phyloP scores from a whole-genome alignment of 2,113 vertebrate species.

The Microtus richardsoni region DNA sequence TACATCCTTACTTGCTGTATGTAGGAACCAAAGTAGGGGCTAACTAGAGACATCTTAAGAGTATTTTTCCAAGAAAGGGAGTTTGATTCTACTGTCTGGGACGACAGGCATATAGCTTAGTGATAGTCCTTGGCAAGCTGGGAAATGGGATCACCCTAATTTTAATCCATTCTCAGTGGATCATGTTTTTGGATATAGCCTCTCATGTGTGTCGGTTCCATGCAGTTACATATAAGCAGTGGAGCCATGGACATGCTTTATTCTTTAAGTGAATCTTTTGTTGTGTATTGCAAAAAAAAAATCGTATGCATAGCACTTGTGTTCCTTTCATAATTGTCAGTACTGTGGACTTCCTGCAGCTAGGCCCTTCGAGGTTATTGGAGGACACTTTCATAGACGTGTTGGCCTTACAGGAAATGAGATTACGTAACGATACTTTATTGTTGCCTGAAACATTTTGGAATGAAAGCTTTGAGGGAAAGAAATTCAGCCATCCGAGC shows the following conservation, averaged over 20 bases:
- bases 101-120: not conserved
- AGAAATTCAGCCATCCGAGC: constrained; percentile 55
- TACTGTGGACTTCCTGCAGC: constrained; percentile 16
- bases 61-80: constrained; percentile 9
- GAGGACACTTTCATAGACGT: constrained; percentile 47
- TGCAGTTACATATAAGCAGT: not conserved
- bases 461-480: constrained; percentile 63
- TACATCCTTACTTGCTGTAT: not conserved
- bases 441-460: constrained; percentile 46
- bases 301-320: not conserved
- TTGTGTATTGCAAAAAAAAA: not conserved
- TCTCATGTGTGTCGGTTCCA: constrained; percentile 8
- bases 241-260: not conserved
- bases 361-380: constrained; percentile 53
- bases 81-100: not conserved
- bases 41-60: not conserved
- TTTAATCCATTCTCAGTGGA: not conserved
- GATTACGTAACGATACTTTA: constrained; percentile 69
- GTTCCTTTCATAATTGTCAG: not conserved
- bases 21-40: not conserved
- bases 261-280: constrained; percentile 12
- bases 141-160: not conserved
- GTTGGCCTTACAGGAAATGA: constrained; percentile 65
- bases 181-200: constrained; percentile 39
- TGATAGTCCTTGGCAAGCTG: not conserved